A percentile compares a stretch with the other conserved stretches of the same genome.
These are phyloP conservation scores for Tinea trinotella DNA, from an alignment of 2,888 invertebrate genomes.

Conservation along the genomic window DNA sequence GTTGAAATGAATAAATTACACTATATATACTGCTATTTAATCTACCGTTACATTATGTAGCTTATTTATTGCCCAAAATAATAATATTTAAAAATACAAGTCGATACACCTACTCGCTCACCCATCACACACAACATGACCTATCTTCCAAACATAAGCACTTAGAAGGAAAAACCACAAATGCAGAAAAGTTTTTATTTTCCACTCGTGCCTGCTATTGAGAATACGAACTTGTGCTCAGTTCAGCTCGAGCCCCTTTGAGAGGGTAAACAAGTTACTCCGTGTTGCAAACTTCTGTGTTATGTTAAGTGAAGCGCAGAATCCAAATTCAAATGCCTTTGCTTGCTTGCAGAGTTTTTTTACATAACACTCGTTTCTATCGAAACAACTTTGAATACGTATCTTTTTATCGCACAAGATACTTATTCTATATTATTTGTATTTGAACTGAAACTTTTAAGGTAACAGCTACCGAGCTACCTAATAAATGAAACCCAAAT, in stretches of 20 bases:
- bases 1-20: too few species aligned
- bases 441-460: too few species aligned
- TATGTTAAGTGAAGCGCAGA: constrained; percentile 31
- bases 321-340: constrained; percentile 27
- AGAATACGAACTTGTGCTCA: background rate
- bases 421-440: too few species aligned
- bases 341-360: constrained; percentile 6
- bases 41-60: too few species aligned
- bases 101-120: too few species aligned
- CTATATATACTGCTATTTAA: too few species aligned
- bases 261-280: constrained; percentile 32
- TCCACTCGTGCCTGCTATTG: constrained; percentile 4
- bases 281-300: constrained; percentile 30
- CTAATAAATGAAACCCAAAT: too few species aligned
- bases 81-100: background rate
- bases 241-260: constrained; percentile 25
- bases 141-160: background rate
- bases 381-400: background rate
- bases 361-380: constrained; percentile 1
- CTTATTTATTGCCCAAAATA: background rate
- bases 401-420: too few species aligned
- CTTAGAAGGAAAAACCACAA: background rate
- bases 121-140: too few species aligned
- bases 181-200: constrained; percentile 7
- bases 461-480: too few species aligned